Percentiles rank a stretch among this genome's conserved stretches.
Conservation (phyloP, 2,797 vertebrate genomes). For the Danio choprae region DNA sequence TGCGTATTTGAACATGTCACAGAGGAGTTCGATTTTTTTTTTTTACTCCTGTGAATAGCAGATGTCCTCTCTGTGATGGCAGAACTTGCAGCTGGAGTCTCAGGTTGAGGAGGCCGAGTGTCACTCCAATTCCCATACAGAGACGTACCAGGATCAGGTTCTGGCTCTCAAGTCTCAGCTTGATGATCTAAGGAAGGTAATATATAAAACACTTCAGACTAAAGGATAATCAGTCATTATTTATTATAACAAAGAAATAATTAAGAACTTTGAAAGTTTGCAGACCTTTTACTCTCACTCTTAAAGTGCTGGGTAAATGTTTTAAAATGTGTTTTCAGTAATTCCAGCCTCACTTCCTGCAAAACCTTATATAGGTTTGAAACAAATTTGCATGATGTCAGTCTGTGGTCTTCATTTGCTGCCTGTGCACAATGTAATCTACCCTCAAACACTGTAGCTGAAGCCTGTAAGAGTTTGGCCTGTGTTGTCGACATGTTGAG, state of each 20-base stretch:
- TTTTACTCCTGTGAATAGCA: background rate
- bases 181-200: slow-evolving; percentile 74
- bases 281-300: too few relatives aligned
- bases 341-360: too few relatives aligned
- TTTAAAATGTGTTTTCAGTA: too few relatives aligned
- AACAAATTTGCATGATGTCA: too few relatives aligned
- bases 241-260: background rate
- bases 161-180: slow-evolving; percentile 66
- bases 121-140: slow-evolving; percentile 65
- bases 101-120: slow-evolving; percentile 68
- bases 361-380: too few relatives aligned
- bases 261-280: too few relatives aligned
- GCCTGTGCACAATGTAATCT: too few relatives aligned
- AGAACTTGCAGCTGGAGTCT: slow-evolving; percentile 71
- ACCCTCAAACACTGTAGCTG: too few relatives aligned
- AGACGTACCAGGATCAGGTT: slow-evolving; percentile 71
- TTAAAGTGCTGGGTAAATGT: too few relatives aligned
- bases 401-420: too few relatives aligned
- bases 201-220: background rate
- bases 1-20: slow-evolving; percentile 37
- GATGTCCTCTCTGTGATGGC: slow-evolving; percentile 17
- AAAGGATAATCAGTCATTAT: background rate
- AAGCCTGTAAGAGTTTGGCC: too few relatives aligned
- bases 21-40: background rate
- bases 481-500: too few relatives aligned